These are phyloP conservation scores for Gephyroberyx darwinii DNA, from an alignment of 2,797 vertebrate genomes.

Conservation along the genomic window DNA sequence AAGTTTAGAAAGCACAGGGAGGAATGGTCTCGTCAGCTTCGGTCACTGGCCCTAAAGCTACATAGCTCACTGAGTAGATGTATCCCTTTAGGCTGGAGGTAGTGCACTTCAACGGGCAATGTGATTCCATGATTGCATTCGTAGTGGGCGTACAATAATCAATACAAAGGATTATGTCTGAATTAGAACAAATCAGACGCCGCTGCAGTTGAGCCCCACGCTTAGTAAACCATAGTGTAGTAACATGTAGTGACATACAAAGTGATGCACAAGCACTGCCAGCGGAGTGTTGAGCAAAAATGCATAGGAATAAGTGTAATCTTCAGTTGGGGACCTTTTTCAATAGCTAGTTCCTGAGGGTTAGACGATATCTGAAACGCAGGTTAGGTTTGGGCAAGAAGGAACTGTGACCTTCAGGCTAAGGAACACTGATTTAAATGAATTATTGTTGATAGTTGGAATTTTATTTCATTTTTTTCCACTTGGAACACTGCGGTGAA, in stretches of 20 bases:
- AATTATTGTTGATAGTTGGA: too few species aligned
- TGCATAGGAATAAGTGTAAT: too few species aligned
- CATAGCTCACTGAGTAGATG: conserved; percentile 43
- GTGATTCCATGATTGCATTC: conserved; percentile 43
- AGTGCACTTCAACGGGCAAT: conserved; percentile 47
- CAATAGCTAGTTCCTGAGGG: too few species aligned
- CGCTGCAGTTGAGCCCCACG: conserved; percentile 4
- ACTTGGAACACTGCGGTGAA: too few species aligned
- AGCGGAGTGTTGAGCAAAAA: neutral
- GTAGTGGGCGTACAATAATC: conserved; percentile 44
- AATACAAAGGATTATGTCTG: conserved; percentile 43
- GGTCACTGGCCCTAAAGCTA: conserved; percentile 57
- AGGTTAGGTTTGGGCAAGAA: too few species aligned
- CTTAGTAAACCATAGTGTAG: neutral
- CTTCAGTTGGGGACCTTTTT: too few species aligned
- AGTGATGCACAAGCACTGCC: neutral
- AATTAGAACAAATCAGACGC: conserved; percentile 26
- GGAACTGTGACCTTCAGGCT: too few species aligned
- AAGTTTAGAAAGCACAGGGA: conserved; percentile 64
- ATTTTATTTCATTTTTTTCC: too few species aligned
- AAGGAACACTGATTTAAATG: too few species aligned
- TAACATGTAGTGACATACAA: neutral
- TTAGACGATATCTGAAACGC: too few species aligned
- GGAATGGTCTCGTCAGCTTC: conserved; percentile 64
- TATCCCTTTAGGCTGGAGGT: conserved; percentile 38